Base-by-base conservation (phyloP, 2,888 invertebrate species). In the Meta bourneti region DNA sequence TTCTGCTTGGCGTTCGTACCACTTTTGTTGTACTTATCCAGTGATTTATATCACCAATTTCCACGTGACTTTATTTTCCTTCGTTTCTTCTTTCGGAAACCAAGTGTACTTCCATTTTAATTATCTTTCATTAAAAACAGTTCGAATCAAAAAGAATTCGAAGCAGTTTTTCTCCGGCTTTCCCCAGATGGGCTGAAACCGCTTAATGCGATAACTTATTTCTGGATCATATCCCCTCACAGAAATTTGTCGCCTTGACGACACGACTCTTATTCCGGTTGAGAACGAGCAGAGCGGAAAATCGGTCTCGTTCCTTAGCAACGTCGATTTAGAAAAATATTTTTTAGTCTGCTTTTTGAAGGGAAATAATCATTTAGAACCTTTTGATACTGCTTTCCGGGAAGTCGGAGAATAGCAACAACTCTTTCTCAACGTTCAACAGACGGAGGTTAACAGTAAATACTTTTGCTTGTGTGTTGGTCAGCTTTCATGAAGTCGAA, bases 251-350 rank as follows among this genome's bases (percentile, higher is more conserved):
- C 84, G 75, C 61, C 75, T 48, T 74, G 84, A 75, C 75, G 71
- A 84, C 84, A 75, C 80, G 48, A 19, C 48, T 48, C 34, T 70
- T 69, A 48, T 69, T 16, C n/a, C 34, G 20, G 61, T 70, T 34
- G 13, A 48, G 48, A 75, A 48, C 61, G 51, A 77, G 48, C 77
- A 51, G 11, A 13, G 79, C 49, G 71, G 71, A 87, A 87, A 87
- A 87, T 87, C 87, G 79, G 79, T 87, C 19, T 54, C 87, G 87
- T 87, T 72, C 79, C 87, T 72, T 79, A 87, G 87, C 87, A 87
- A 87, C 87, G 79, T 79, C 79, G n/a, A 79, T 87, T 61, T 61
- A 16, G 61, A 61, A 16, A 61, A 61, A 61, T 61, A 16, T 61
- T 61, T 61, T 61, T 61, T 61, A 61, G 61, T 16, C 16, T 11